Evolutionary conservation across 2,888 invertebrate genomes (phyloP).

Genomic region (Tinea pellionella): DNA sequence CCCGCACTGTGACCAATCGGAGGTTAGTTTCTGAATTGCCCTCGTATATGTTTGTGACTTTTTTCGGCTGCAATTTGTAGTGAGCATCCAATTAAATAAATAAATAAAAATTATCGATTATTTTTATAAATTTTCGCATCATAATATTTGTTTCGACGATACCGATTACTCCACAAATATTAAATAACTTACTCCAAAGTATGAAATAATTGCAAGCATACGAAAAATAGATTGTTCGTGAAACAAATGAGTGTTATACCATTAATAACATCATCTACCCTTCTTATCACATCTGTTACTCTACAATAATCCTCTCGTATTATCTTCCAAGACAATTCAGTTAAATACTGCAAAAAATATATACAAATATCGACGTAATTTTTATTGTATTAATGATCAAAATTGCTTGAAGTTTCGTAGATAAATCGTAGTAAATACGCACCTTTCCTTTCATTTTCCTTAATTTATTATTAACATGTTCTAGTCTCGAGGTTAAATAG

Average conservation of each 20-base stretch:
- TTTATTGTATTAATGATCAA: not conserved
- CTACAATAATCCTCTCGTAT: slow-evolving; percentile 74
- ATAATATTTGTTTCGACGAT: too few relatives aligned
- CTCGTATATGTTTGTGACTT: too few relatives aligned
- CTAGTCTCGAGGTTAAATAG: slow-evolving; percentile 73
- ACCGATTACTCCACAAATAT: too few relatives aligned
- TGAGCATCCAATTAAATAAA: too few relatives aligned
- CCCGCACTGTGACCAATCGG: too few relatives aligned
- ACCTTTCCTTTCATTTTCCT: slow-evolving; percentile 52
- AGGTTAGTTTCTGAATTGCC: too few relatives aligned
- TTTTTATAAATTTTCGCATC: too few relatives aligned
- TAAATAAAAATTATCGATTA: too few relatives aligned
- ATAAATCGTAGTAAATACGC: too few relatives aligned
- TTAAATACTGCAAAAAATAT: slow-evolving; percentile 55
- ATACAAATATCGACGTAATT: too few relatives aligned
- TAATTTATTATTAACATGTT: slow-evolving; percentile 68
- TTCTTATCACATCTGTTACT: slow-evolving; percentile 68
- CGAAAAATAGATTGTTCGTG: slow-evolving; percentile 77
- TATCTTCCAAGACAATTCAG: slow-evolving; percentile 75
- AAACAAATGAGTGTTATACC: slow-evolving; percentile 75
- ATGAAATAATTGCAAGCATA: slow-evolving; percentile 78
- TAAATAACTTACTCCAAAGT: slow-evolving; percentile 70
- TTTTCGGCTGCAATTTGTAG: too few relatives aligned
- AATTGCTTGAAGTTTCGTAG: not conserved
- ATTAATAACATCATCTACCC: slow-evolving; percentile 73